These are phyloP conservation scores for Pangasius mekongensis DNA, from an alignment of 2,797 vertebrate species.

Conservation along the genomic window DNA sequence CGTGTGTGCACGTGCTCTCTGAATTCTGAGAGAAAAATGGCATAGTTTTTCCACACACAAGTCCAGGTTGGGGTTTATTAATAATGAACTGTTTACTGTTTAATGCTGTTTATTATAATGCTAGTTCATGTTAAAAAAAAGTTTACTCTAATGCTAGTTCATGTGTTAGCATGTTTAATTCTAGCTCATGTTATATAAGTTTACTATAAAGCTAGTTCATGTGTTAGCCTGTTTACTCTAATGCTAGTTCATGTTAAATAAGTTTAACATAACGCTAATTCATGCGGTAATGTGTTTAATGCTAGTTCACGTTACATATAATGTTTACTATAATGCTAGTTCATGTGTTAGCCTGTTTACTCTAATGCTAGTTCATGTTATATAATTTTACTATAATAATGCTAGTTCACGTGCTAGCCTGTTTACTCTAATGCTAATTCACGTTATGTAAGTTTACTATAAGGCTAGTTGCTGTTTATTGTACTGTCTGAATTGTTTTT, in stretches of 20 bases:
- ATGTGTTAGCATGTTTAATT: background rate
- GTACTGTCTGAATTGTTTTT: background rate
- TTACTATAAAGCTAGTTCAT: background rate
- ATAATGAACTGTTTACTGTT: background rate
- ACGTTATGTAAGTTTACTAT: background rate
- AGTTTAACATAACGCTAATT: background rate
- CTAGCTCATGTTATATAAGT: background rate
- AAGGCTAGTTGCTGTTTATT: background rate
- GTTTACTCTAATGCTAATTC: background rate
- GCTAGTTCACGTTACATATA: background rate
- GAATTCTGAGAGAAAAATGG: background rate
- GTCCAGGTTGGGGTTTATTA: background rate
- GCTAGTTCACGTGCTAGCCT: background rate
- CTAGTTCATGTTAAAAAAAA: background rate
- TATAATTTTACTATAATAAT: background rate
- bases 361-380: background rate
- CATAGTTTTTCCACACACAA: background rate
- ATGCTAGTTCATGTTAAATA: background rate
- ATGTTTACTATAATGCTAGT: background rate
- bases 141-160: background rate
- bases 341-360: background rate
- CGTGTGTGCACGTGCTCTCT: background rate
- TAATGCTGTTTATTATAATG: background rate
- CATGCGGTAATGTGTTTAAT: background rate
- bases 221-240: background rate